Evolutionary conservation across 1,140 invertebrate genomes (phyloP).

Genomic region (Psix sp.): DNA sequence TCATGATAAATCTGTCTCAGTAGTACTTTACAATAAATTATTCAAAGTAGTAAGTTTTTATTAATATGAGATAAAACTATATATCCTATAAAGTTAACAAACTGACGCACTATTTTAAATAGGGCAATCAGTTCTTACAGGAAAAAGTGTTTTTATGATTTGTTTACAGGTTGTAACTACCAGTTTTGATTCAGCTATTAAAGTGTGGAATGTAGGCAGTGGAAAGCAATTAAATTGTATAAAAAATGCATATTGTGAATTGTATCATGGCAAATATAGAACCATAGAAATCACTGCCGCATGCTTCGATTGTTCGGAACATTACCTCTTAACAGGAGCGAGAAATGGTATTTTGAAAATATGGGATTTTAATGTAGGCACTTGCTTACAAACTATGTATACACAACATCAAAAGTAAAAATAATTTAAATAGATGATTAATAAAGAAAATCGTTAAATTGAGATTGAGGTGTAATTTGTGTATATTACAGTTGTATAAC

Average conservation of each 20-base stretch:
- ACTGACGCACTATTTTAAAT: no score
- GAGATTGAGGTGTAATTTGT: no score
- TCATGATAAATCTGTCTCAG: slow-evolving; percentile 81
- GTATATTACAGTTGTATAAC: slow-evolving; percentile 65
- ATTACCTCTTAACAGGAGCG: slow-evolving; percentile 84
- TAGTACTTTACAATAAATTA: slow-evolving; percentile 82
- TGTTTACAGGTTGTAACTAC: slow-evolving; percentile 78
- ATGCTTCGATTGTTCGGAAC: slow-evolving; percentile 83
- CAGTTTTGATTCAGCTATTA: slow-evolving; percentile 84
- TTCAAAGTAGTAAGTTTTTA: slow-evolving; percentile 78
- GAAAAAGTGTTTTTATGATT: no score
- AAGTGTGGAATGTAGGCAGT: slow-evolving; percentile 83
- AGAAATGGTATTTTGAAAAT: slow-evolving; percentile 83
- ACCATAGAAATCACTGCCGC: slow-evolving; percentile 86
- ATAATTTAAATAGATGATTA: background rate
- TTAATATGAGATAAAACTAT: no score
- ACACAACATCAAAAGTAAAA: slow-evolving; percentile 77
- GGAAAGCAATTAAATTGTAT: slow-evolving; percentile 80
- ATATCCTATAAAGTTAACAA: no score
- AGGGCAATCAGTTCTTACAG: no score
- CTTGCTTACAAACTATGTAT: slow-evolving; percentile 81
- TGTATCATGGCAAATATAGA: slow-evolving; percentile 79
- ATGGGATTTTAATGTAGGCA: slow-evolving; percentile 88
- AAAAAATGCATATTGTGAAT: slow-evolving; percentile 80
- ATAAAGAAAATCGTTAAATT: background rate